Evolutionary conservation across 2,797 vertebrate species (phyloP), one percentile per base, ranked within the genome.

Genomic region (Thamnophis elegans): DNA sequence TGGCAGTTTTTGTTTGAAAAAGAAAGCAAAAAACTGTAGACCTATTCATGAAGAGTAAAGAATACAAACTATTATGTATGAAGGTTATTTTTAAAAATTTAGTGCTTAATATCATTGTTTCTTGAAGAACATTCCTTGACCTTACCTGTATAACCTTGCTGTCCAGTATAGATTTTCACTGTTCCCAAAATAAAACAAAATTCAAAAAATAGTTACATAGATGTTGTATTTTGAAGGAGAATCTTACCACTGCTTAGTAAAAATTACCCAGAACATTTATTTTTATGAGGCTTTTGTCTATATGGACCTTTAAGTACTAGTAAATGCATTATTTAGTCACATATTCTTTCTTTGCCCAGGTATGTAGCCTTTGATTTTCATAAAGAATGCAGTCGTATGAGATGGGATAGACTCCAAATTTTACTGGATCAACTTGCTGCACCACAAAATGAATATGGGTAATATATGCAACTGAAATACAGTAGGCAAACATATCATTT

Each of bases 341-440:
- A 47, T 94, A 14, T 96, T 59, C 85, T 92, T 94, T 87, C 68
- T 94, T 94, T 68, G 60, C 93, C 42, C 95, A 99, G 99, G 92
- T 99, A 99, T 0, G 32, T 99, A 92, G 98, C 99, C 0, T 99
- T 99, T 96, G 99, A 99, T 96, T 99, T 99, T 96, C 99, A 99
- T 94, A 99, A 99, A 96, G 99, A 99, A 95, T 99, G 99, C 97
- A 99, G 98, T 94, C 98, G 97, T 28, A 99, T 99, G 99, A 98
- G 99, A 87, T 99, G 99, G 99, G 98, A 99, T 94, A 98, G 99
- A 3, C 98, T 99, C 9, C 98, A 98, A 94, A 98, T 99, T 94
- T 95, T 99, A 91, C 53, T 99, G 97, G 98, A 99, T 96, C 97
- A 96, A 54, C 98, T 99, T 9, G 96, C 98, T 89, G 98, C 99